Evolutionary conservation across 2,113 vertebrate species (phyloP).

Genomic region (Chroicocephalus ridibundus): DNA sequence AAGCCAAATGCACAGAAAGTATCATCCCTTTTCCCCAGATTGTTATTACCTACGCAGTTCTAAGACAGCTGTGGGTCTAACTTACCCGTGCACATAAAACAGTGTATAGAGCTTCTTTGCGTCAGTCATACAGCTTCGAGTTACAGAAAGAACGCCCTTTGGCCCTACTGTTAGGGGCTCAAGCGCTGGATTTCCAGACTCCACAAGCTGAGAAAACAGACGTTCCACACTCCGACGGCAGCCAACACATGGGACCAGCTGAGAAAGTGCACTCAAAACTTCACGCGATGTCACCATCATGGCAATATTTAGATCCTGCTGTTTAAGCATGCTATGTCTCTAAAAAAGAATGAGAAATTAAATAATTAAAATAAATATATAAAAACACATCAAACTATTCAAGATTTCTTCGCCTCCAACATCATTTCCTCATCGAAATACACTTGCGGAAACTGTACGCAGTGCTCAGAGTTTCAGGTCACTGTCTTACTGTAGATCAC

Average conservation of each 20-base stretch:
- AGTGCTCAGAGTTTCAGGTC: background rate
- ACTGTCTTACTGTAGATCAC: background rate
- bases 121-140: constrained; percentile 88
- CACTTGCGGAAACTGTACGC: background rate
- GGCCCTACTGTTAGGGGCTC: constrained; percentile 92
- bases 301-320: constrained; percentile 88
- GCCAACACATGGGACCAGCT: constrained; percentile 94
- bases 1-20: background rate
- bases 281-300: constrained; percentile 94
- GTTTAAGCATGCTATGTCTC: constrained; percentile 91
- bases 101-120: constrained; percentile 91
- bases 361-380: background rate
- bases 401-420: background rate
- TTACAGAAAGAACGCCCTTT: constrained; percentile 89
- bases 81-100: constrained; percentile 95
- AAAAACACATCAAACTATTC: background rate
- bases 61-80: background rate
- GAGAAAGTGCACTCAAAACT: constrained; percentile 88
- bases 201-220: constrained; percentile 93
- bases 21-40: background rate
- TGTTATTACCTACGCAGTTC: rapidly evolving
- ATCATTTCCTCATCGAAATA: background rate
- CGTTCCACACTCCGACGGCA: constrained; percentile 95
- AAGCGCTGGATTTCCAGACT: constrained; percentile 91
- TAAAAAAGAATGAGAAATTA: constrained; percentile 41